These are phyloP conservation scores for Eclectus roratus DNA, from an alignment of 2,113 vertebrate genomes.

Conservation along the genomic window DNA sequence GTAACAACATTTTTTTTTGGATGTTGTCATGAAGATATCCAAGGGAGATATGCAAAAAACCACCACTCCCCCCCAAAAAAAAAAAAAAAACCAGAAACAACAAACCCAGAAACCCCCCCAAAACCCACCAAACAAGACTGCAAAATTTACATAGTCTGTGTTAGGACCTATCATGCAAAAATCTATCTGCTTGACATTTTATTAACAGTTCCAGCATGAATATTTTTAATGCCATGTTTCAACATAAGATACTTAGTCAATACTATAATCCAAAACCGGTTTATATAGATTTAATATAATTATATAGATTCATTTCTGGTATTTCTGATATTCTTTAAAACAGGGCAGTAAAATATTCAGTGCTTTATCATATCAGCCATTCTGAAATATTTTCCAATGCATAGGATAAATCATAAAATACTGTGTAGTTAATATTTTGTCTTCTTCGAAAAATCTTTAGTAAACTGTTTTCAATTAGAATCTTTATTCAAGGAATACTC, in stretches of 20 bases:
- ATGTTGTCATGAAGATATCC: not conserved
- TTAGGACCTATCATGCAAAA: not conserved
- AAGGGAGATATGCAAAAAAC: not conserved
- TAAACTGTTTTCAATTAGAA: not conserved
- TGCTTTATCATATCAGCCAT: not conserved
- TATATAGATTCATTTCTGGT: not conserved
- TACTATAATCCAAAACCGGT: not conserved
- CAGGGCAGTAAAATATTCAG: not conserved
- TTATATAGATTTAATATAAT: not conserved
- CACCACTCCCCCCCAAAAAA: too few relatives aligned
- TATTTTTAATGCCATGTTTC: not conserved
- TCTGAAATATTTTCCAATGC: not conserved
- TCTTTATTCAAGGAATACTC: not conserved
- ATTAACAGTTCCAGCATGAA: not conserved
- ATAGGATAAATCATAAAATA: not conserved
- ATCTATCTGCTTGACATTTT: not conserved
- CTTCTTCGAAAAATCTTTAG: not conserved
- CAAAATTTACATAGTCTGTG: not conserved
- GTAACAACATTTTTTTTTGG: not conserved
- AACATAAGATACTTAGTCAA: not conserved
- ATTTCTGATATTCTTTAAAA: not conserved
- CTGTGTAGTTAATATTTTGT: not conserved
- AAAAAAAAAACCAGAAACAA: accelerated
- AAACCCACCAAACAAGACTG: not conserved
- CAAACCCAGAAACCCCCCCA: too few relatives aligned